Evolutionary conservation across 1,140 invertebrate genomes (phyloP), one percentile per base, ranked within the genome.

Genomic region (Heliothis virescens): DNA sequence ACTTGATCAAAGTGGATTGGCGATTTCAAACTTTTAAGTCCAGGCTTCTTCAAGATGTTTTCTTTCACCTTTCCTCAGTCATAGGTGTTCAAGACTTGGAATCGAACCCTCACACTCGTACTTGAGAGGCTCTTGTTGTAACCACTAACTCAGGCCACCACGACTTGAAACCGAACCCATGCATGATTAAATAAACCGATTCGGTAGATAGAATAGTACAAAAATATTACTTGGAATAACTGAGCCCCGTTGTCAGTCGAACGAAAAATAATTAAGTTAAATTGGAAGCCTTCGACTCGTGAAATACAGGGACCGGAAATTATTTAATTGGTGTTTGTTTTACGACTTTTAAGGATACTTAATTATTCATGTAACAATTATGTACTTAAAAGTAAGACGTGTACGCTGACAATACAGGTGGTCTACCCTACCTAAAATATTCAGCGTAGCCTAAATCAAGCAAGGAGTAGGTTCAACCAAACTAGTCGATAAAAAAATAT

Each of bases 101-200:
- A 34, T 34, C 34, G 34, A 34, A 7, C 34, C 34, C 1, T 2
- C 3, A 34, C 34, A 34, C 3, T 34, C 34, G 34, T 34, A 34
- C 34, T 34, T 34, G 34, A 5, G 34, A 34, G 7, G 34, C 7
- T 34, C 0, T 1, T 34, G 34, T 7, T 34, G 3, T 41, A 41
- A 41, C 34, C 5, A 41, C 34, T 41, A 41, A 7, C 21, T 2
- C 21, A 26, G 21, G 4, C 34, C 3, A 41, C 34, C 5, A 41
- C 34, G 5, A 41, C 3, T 41, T 9, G 34, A 41, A 41, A 41
- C 34, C 34, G 34, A 5, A 41, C 34, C 3, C 7, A 21, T 62
- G 47, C 53, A 53, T 77, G 60, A 53, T 80, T 26, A 79, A 78
- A 69, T 79, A 0, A 18, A 53, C 16, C 21, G 52, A 55, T 53